Base-by-base conservation (phyloP, 2,113 vertebrate species). In the Pelmatolapia mariae region DNA sequence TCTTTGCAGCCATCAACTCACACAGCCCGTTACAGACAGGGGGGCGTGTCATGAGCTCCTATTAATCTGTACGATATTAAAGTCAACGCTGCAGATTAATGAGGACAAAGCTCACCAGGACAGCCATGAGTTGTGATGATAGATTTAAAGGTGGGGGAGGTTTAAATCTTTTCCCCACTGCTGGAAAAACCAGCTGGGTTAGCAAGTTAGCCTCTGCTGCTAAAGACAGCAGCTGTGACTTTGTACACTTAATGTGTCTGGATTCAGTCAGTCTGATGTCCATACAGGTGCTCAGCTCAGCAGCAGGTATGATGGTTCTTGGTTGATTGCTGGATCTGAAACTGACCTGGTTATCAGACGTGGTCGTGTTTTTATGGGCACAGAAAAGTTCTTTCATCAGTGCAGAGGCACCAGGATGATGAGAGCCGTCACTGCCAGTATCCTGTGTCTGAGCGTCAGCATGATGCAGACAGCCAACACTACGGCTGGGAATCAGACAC, bases 41-140 rank as follows among this genome's bases (percentile, higher is more conserved):
- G n/a, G 19, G 38, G 8, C 13, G 12, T 43, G n/a, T 0, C 38
- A 1, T 2, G 7, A 40, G 38, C 63, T 15, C n/a, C 63, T 0
- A 10, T 24, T 10, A 24, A 45, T 73, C 40, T 2, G 61, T 36
- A n/a, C 18, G 2, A 16, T 6, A 16, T 31, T 61, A 10, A 31
- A 24, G 36, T 43, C 66, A 43, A 40, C 3, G 13, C n/a, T 43
- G 38, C 13, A 24, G 66, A 24, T 24, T 24, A 71, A 71, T 1
- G 13, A 24, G 8, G 57, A 63, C 59, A 4, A 33, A 31, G 22
- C 0, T 0, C n/a, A 6, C 38, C 36, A 6, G 38, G 38, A 22
- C 63, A 24, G 33, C 7, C 1, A 0, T 4, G 12, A 71, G 38
- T n/a, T 24, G 38, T 43, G 66, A 15, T 3, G 66, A 71, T 1